Percentiles rank a stretch among this genome's conserved stretches.
These are phyloP conservation scores for Denticeps clupeoides DNA, from an alignment of 2,797 vertebrate genomes.

Conservation along the genomic window DNA sequence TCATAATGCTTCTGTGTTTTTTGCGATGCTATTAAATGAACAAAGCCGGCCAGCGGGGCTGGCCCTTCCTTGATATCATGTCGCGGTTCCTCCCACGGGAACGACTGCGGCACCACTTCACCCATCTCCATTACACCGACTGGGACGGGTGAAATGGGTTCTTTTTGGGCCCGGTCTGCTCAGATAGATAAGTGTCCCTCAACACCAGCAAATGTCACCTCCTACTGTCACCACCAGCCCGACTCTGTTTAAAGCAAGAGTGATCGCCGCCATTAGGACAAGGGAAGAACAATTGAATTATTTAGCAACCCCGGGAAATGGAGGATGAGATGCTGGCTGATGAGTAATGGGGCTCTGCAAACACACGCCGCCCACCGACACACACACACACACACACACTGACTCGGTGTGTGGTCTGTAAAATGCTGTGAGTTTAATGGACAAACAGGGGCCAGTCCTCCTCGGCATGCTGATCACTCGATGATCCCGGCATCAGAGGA, in stretches of 20 bases:
- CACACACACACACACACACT: not conserved
- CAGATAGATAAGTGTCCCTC: constrained; percentile 3
- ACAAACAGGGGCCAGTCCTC: too few species aligned
- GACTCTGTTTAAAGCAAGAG: constrained; percentile 55
- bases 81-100: too few species aligned
- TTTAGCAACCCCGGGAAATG: constrained; percentile 39
- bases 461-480: not conserved
- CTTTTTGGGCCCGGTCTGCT: not conserved
- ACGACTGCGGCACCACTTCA: too few species aligned
- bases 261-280: constrained; percentile 58
- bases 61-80: too few species aligned
- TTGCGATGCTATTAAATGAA: too few species aligned
- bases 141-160: too few species aligned
- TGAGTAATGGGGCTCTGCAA: constrained; percentile 39
- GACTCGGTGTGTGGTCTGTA: not conserved
- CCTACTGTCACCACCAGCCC: constrained; percentile 53
- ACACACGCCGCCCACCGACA: not conserved
- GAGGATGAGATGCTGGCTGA: constrained; percentile 33
- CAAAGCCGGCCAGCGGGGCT: too few species aligned
- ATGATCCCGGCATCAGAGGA: not conserved
- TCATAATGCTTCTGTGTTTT: too few species aligned
- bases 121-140: too few species aligned
- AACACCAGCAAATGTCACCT: constrained; percentile 26
- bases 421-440: too few species aligned
- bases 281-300: constrained; percentile 54